Evolutionary conservation across 2,113 vertebrate genomes (phyloP).

Genomic region (Ailurus styani): DNA sequence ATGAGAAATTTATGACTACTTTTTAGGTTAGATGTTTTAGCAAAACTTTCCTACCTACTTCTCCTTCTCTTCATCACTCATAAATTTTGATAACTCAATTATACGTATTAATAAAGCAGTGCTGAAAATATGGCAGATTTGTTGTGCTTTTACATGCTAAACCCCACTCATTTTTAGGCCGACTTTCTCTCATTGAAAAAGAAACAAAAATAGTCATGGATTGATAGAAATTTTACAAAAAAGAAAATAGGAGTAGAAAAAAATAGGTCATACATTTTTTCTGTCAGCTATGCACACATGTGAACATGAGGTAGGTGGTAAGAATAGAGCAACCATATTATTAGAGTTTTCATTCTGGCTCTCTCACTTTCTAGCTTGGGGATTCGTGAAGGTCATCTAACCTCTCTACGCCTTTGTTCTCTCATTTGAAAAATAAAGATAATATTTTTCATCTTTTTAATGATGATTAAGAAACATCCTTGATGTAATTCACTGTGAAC

Average conservation of each 20-base stretch:
- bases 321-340: background rate
- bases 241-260: background rate
- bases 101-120: background rate
- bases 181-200: background rate
- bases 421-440: background rate
- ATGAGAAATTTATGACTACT: background rate
- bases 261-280: background rate
- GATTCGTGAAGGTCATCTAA: background rate
- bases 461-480: background rate
- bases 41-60: background rate
- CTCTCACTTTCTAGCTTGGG: background rate
- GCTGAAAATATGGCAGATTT: background rate
- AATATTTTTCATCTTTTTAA: background rate
- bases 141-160: background rate
- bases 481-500: background rate
- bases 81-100: background rate
- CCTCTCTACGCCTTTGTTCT: background rate
- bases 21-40: background rate
- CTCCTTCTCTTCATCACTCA: background rate
- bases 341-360: background rate
- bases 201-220: background rate
- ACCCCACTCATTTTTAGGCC: background rate
- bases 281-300: background rate
- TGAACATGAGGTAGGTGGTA: background rate
- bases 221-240: background rate